Evolutionary conservation across 2,113 vertebrate genomes (phyloP).

Genomic region (Propithecus coquereli): DNA sequence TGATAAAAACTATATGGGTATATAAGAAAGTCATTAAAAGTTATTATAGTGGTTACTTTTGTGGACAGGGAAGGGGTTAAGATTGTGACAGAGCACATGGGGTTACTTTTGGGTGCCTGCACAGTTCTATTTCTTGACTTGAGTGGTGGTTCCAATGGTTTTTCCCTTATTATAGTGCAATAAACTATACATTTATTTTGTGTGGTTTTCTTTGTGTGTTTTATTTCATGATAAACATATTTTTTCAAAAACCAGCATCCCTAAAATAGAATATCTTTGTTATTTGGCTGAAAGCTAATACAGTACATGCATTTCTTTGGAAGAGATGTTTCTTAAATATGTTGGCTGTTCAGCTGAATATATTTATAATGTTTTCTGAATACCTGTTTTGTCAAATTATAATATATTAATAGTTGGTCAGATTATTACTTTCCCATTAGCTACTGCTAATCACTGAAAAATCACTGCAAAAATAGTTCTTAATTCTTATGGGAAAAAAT

Average conservation of each 20-base stretch:
- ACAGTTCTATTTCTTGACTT: not conserved
- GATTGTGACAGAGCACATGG: not conserved
- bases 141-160: not conserved
- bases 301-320: not conserved
- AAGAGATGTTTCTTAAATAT: constrained; percentile 20
- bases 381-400: constrained; percentile 17
- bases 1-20: not conserved
- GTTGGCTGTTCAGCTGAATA: constrained; percentile 9
- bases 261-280: not conserved
- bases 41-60: not conserved
- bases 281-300: not conserved
- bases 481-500: constrained; percentile 55
- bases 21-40: not conserved
- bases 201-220: not conserved
- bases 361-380: constrained; percentile 16
- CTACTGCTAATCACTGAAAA: constrained; percentile 37
- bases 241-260: not conserved
- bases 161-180: constrained; percentile 1
- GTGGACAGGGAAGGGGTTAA: not conserved
- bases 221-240: constrained; percentile 5
- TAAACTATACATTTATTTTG: not conserved
- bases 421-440: constrained; percentile 57
- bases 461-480: constrained; percentile 44
- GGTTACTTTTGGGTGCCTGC: not conserved
- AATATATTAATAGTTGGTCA: constrained; percentile 27